phyloP scores from a whole-genome alignment of 2,888 invertebrate species.

The Plebejus argus region DNA sequence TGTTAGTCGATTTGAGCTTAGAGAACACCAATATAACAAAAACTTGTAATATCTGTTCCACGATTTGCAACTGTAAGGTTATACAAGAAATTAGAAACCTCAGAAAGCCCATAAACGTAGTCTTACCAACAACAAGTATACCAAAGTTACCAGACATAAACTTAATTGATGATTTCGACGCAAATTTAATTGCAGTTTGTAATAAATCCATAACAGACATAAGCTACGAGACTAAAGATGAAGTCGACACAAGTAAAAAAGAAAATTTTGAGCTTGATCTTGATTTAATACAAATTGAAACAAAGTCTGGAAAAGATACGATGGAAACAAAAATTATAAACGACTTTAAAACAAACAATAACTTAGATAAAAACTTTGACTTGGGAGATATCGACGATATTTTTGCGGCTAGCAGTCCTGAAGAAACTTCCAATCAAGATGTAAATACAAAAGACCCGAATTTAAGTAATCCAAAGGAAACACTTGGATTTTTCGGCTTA shows the following conservation, averaged over 20 bases:
- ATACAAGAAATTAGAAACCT: constrained; percentile 49
- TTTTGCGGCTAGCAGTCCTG: constrained; percentile 61
- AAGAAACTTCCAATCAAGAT: constrained; percentile 44
- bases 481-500: constrained; percentile 67
- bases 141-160: constrained; percentile 59
- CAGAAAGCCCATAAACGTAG: constrained; percentile 39
- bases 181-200: constrained; percentile 52
- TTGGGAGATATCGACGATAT: constrained; percentile 67
- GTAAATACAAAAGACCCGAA: constrained; percentile 40
- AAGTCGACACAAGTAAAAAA: constrained; percentile 44
- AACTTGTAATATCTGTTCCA: constrained; percentile 69
- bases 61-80: constrained; percentile 65
- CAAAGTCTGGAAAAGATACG: constrained; percentile 40
- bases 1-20: constrained; percentile 72
- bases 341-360: constrained; percentile 36
- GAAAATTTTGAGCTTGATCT: constrained; percentile 57
- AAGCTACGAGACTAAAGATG: constrained; percentile 29
- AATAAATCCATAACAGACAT: constrained; percentile 44
- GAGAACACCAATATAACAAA: constrained; percentile 55
- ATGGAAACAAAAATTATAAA: constrained; percentile 37
- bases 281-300: constrained; percentile 48
- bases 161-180: constrained; percentile 60
- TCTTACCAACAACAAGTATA: constrained; percentile 49
- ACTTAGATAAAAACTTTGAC: constrained; percentile 61
- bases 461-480: constrained; percentile 49